phyloP scores from a whole-genome alignment of 2,888 invertebrate genomes.

The Chymomyza amoena region DNA sequence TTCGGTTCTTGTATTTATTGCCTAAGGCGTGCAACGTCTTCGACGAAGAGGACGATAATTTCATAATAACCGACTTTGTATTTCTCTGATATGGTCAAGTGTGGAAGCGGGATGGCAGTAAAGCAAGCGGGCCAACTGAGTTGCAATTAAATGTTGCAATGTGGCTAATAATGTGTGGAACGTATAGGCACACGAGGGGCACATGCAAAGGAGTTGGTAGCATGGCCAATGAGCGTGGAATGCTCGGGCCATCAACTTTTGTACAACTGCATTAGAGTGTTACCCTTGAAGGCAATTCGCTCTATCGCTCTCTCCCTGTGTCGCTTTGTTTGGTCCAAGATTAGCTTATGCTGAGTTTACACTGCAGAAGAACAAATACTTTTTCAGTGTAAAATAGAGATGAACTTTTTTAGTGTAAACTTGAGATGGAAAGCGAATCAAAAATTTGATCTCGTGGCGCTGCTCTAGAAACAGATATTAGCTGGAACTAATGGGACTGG shows the following conservation, averaged over 20 bases:
- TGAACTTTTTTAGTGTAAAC: too few relatives aligned
- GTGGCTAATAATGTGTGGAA: slow-evolving; percentile 17
- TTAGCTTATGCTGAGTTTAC: background rate
- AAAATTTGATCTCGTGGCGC: too few relatives aligned
- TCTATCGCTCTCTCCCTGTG: background rate
- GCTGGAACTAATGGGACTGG: too few relatives aligned
- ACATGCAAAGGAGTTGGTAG: slow-evolving; percentile 61
- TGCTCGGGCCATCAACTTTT: slow-evolving; percentile 55
- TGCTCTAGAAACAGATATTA: too few relatives aligned
- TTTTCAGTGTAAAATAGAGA: too few relatives aligned
- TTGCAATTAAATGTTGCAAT: slow-evolving; percentile 15
- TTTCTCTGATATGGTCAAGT: slow-evolving; percentile 17
- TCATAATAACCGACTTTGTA: slow-evolving; percentile 65
- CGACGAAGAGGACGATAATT: slow-evolving; percentile 60
- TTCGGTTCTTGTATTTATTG: slow-evolving; percentile 71
- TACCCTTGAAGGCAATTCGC: background rate
- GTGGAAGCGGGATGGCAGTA: slow-evolving; percentile 44
- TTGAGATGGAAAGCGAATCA: too few relatives aligned
- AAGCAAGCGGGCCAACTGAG: background rate
- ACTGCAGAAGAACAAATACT: too few relatives aligned
- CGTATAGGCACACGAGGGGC: background rate
- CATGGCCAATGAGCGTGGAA: slow-evolving; percentile 9
- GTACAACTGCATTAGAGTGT: slow-evolving; percentile 71
- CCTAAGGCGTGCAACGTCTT: slow-evolving; percentile 65
- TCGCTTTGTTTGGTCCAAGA: too few relatives aligned